Base-by-base conservation (phyloP, 37 sponge, comb jelly and placozoan species). In the Halichondria panicea region DNA sequence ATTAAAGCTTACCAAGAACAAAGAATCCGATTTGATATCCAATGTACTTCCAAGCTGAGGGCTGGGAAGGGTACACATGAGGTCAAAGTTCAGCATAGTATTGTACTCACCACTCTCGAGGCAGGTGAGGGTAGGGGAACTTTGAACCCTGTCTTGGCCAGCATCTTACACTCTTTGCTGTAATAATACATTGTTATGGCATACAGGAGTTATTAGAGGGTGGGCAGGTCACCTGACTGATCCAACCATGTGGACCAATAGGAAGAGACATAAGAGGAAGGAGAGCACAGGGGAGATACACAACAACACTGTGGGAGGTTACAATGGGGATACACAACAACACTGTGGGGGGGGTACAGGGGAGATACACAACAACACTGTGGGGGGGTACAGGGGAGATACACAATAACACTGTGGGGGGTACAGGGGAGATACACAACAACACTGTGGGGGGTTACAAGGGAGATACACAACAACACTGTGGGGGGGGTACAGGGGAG, bases 11-110 rank as follows among this genome's bases (percentile, higher is more conserved):
- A 70, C 71, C 71, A 70, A 8, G 52, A 3, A 50, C 27, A 31
- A 70, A 50, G 48, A 70, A 40, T 46, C 71, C 71, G 12, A 70
- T 52, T 36, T 70, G 71, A 21, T 52, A 2, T 6, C 71, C 71
- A 13, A 70, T 13, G 54, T 70, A 70, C 4, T 37, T 70, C 71
- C 71, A 70, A 25, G 54, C 31, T 30, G 71, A 31, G 9, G 71
- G 71, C 71, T 70, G 35, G 9, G 30, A 15, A n/a, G 25, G 13
- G 63, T 28, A 63, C 12, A 33, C 36, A 31, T 6, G 36, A 18
- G 36, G 36, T 4, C 27, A 63, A 34, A 3, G 36, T 63, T 30
- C 3, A 7, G 1, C 13, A 37, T 18, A 35, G 15, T 4, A 25
- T 25, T 7, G 3, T 27, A 40, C 68, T 42, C 18, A 67, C 68